phyloP scores from a whole-genome alignment of 1,140 invertebrate genomes.

The Mamestra configurata region DNA sequence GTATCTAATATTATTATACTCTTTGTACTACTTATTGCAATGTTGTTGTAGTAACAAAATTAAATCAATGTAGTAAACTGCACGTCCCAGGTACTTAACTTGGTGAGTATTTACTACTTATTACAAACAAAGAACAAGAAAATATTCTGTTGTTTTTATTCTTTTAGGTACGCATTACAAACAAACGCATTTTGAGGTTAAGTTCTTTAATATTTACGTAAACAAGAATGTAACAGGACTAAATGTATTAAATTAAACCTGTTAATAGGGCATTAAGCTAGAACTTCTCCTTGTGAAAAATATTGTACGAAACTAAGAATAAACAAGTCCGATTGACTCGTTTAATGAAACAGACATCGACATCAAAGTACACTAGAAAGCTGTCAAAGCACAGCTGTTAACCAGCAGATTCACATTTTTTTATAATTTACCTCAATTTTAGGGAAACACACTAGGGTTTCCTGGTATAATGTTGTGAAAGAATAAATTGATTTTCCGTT shows the following conservation, averaged over 20 bases:
- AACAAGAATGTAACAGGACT: not conserved
- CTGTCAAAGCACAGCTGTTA: not conserved
- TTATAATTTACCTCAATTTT: not conserved
- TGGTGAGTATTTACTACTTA: not conserved
- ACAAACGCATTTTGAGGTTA: constrained; percentile 6
- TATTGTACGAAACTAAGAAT: not conserved
- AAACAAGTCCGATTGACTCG: no score
- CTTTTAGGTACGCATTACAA: not conserved
- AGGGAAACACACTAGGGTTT: not conserved
- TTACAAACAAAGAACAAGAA: not conserved
- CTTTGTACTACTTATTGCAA: not conserved
- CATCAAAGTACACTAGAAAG: not conserved
- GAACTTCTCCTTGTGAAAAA: not conserved
- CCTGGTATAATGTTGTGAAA: no score
- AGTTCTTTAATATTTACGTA: not conserved
- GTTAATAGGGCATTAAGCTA: not conserved
- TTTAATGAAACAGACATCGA: not conserved
- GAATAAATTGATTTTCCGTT: no score
- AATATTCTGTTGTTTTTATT: no score
- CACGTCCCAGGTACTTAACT: not conserved
- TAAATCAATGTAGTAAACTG: not conserved
- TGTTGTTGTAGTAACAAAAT: not conserved
- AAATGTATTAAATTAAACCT: not conserved
- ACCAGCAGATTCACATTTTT: not conserved
- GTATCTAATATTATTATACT: no score